Evolutionary conservation across 2,888 invertebrate species (phyloP).

Genomic region (Itoplectis maculator): DNA sequence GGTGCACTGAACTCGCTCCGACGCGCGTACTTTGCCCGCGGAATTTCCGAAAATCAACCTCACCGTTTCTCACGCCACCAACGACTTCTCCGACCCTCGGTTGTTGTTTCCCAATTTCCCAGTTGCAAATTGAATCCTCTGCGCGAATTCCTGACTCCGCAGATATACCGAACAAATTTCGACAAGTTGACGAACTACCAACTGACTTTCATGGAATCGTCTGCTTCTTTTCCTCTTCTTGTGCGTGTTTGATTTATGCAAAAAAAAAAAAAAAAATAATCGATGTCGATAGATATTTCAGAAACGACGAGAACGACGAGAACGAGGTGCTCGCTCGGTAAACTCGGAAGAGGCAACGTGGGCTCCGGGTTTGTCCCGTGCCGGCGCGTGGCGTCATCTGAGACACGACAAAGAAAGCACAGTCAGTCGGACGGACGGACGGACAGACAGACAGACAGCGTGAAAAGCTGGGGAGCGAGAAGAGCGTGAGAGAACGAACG

Average conservation of each 20-base stretch:
- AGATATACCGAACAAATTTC: too few relatives aligned
- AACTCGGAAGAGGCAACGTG: conserved; percentile 30
- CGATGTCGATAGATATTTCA: neutral
- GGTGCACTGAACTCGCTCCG: conserved; percentile 51
- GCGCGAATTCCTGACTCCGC: too few relatives aligned
- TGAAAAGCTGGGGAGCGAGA: conserved; percentile 17
- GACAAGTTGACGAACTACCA: too few relatives aligned
- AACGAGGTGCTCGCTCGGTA: neutral
- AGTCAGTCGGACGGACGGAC: conserved; percentile 24
- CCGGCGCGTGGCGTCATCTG: conserved; percentile 63
- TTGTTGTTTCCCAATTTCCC: neutral
- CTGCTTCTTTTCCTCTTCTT: too few relatives aligned
- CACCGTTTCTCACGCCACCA: neutral
- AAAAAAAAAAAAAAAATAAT: neutral
- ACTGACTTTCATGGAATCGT: too few relatives aligned
- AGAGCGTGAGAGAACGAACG: conserved; percentile 38
- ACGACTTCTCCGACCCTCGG: neutral
- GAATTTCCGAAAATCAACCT: conserved; percentile 9
- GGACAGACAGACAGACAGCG: conserved; percentile 15
- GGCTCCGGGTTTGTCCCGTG: conserved; percentile 43
- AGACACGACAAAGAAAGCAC: conserved; percentile 47
- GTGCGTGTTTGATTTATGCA: too few relatives aligned
- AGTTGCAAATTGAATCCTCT: too few relatives aligned
- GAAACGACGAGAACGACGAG: neutral
- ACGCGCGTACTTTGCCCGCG: conserved; percentile 9